phyloP scores from a whole-genome alignment of 2,797 vertebrate species.

The Sebastes nivosus region DNA sequence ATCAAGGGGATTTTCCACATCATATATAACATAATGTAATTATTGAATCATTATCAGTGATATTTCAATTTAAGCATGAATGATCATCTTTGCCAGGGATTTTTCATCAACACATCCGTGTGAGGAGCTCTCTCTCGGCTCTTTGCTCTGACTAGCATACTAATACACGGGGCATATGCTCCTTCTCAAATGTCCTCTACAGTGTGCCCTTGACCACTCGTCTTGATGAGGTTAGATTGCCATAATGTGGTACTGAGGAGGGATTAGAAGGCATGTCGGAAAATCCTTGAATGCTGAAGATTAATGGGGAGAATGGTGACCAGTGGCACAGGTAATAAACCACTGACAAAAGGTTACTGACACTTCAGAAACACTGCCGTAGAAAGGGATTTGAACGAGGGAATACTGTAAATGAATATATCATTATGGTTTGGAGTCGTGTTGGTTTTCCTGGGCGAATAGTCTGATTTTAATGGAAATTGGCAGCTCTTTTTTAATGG shows the following conservation, averaged over 20 bases:
- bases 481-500: background rate
- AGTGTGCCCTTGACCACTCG: conserved; percentile 54
- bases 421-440: conserved; percentile 2
- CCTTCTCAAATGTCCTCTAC: conserved; percentile 23
- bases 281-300: conserved; percentile 52
- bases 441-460: background rate
- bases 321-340: conserved; percentile 47
- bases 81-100: conserved; percentile 20
- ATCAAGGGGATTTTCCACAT: conserved; percentile 31
- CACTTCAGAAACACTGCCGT: background rate
- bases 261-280: conserved; percentile 35
- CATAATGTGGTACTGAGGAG: conserved; percentile 51
- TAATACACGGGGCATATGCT: conserved; percentile 44
- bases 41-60: conserved; percentile 57
- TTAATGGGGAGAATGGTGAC: conserved; percentile 39
- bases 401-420: conserved; percentile 15
- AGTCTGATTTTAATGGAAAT: conserved; percentile 5
- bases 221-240: conserved; percentile 49
- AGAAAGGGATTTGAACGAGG: background rate
- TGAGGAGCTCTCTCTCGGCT: conserved; percentile 6
- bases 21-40: conserved; percentile 47
- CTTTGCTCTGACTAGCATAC: conserved; percentile 42
- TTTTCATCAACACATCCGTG: conserved; percentile 45
- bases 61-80: conserved; percentile 54
- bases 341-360: conserved; percentile 19